Base-by-base conservation (phyloP, 2,797 vertebrate genomes). In the Sebastes steindachneri region DNA sequence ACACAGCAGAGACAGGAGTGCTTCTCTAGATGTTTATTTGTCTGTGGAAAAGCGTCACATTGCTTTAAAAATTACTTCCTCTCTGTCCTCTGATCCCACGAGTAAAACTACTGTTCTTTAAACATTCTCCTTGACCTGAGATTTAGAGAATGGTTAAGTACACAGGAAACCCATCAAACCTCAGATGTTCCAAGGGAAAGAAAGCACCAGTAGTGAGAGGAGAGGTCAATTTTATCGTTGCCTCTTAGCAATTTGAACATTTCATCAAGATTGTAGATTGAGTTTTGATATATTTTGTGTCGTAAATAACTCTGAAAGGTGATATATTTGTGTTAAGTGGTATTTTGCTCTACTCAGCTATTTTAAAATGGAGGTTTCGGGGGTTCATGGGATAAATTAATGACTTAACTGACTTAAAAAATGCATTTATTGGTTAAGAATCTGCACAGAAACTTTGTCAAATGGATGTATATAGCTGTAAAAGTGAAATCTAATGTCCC, bases 101-200 rank as follows among this genome's bases (percentile, higher is more conserved):
- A 89, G 86, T 65, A 59, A 84, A 91, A 83, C 75, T 59, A 77
- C 77, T 78, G 74, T 65, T 85, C 84, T 82, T 90, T 84, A 84
- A 91, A 91, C 80, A 73, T 77, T 80, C 6, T 80, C 75, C 71
- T 79, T 88, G 88, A 92, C 84, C 81, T 75, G 81, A 85, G 72
- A 87, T 85, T 86, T 86, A 75, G 80, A 86, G 79, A 89, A 86
- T 35, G 75, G 84, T 83, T 79, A 85, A 88, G 82, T 79, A 86
- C 86, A 90, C 79, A 92, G 87, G 80, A 88, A 91, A 84, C 84
- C 53, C 80, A 83, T 88, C 85, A 92, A 89, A 87, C 65, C 55
- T 83, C 79, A 81, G 82, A 89, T 79, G 81, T 77, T 86, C 48
- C 58, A 77, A 73, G 63, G 31, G 37, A 68, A 70, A 70, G 57